Base-by-base conservation (phyloP, 2,888 invertebrate species). In the Sarcophaga subvicina region DNA sequence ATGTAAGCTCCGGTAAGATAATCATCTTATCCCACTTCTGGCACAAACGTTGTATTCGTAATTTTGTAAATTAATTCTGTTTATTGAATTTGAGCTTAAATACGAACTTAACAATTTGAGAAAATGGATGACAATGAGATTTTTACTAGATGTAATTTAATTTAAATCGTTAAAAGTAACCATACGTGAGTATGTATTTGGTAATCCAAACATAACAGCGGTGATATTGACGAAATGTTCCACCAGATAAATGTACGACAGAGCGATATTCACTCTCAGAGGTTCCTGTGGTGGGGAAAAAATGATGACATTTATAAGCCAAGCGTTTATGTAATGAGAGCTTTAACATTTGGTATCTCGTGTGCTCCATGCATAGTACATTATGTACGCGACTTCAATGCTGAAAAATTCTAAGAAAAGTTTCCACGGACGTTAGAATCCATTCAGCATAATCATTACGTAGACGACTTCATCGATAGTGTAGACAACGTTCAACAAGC, bases 261-360 rank as follows among this genome's bases (percentile, higher is more conserved):
- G 1, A 25, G 14, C 0, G 87, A 88, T 59, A 85, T 83, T 45
- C 77, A 88, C 14, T 59, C 54, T 88, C 85, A 88, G 37, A 20
- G 76, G 11, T 88, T 88, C 22, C 27, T 89, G 8, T 88, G 88
- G 87, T 83, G 90, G 89, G 85, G 90, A 10, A 20, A 75, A 4
- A 72, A 69, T 17, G 80, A 87, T n/a, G 67, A 64, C 1, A 4
- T 64, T n/a, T 4, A 78, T 6, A 67, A 84, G 45, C 88, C 83
- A 17, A 89, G 85, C 59, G 80, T 37, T 37, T 37, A 37, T 37
- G 37, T 37, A 37, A 37, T 37, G 6, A 1, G 37, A 37, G 37
- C 37, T 85, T 45, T 89, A 27, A 88, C 87, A 3, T 89, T 86
- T 72, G 78, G 86, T 3, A 73, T 72, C 0, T 77, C 78, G 3